Conservation (phyloP, 2,888 invertebrate species). For the Anthophora plumipes region DNA sequence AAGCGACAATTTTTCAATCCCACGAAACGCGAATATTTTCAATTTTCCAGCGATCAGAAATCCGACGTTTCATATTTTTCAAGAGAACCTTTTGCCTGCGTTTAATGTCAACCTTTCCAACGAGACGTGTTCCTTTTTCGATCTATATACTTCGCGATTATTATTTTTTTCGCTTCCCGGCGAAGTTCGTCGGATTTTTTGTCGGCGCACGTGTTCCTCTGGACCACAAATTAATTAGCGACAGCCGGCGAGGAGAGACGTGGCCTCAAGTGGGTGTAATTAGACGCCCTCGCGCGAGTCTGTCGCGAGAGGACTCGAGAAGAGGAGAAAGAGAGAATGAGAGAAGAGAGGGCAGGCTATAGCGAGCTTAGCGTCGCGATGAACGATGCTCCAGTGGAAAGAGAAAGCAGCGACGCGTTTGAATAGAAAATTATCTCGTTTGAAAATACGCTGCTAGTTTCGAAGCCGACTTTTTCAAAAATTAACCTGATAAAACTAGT, state of each 20-base stretch:
- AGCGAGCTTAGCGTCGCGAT: slow-evolving; percentile 19
- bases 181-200: slow-evolving; percentile 51
- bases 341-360: slow-evolving; percentile 31
- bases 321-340: not conserved
- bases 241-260: slow-evolving; percentile 60
- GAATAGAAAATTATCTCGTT: slow-evolving; percentile 50
- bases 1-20: no score
- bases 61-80: no score
- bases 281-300: slow-evolving; percentile 66
- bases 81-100: not conserved
- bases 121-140: not conserved
- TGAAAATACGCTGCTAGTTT: slow-evolving; percentile 13
- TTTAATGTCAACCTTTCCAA: not conserved
- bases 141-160: slow-evolving; percentile 13
- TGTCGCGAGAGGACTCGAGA: slow-evolving; percentile 16
- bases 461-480: not conserved
- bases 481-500: no score
- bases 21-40: no score
- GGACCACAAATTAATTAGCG: slow-evolving; percentile 71
- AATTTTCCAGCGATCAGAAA: no score
- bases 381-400: slow-evolving; percentile 39
- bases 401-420: slow-evolving; percentile 60
- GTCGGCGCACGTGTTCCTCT: slow-evolving; percentile 62
- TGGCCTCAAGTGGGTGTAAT: slow-evolving; percentile 74
- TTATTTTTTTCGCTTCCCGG: slow-evolving; percentile 26